Conservation (phyloP, 2,888 invertebrate species). For the Diogma glabrata region DNA sequence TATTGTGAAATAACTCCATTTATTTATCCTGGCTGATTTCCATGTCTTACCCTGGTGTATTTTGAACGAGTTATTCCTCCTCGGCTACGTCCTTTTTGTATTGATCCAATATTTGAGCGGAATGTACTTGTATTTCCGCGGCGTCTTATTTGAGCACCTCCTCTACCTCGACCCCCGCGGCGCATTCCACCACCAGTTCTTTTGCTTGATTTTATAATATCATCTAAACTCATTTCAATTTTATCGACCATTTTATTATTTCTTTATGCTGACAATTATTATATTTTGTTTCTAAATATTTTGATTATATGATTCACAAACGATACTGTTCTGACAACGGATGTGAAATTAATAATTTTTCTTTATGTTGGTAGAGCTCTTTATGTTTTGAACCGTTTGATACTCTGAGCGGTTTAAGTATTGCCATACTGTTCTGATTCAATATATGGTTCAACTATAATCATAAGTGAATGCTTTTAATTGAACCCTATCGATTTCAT, state of each 20-base stretch:
- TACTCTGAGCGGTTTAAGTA: too few species aligned
- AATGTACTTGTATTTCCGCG: conserved; percentile 38
- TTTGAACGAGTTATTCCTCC: conserved; percentile 52
- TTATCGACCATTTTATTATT: conserved; percentile 72
- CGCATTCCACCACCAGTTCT: conserved; percentile 54
- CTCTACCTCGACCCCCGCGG: conserved; percentile 41
- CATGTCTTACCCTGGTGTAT: conserved; percentile 54
- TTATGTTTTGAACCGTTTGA: too few species aligned
- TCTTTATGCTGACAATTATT: conserved; percentile 13
- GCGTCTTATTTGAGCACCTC: conserved; percentile 38
- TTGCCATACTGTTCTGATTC: too few species aligned
- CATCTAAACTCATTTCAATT: conserved; percentile 95
- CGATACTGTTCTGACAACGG: too few species aligned
- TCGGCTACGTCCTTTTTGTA: conserved; percentile 60
- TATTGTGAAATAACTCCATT: conserved; percentile 7
- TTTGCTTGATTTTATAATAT: conserved; percentile 76
- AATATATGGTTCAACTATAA: too few species aligned
- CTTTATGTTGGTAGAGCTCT: too few species aligned
- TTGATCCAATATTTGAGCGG: conserved; percentile 35
- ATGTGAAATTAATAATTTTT: too few species aligned
- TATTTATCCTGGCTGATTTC: conserved; percentile 28
- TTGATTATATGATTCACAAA: too few species aligned
- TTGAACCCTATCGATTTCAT: too few species aligned
- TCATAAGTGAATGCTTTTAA: too few species aligned
- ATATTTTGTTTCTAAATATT: background rate